phyloP scores from a whole-genome alignment of 1,140 invertebrate genomes.

The Grapholita molesta region DNA sequence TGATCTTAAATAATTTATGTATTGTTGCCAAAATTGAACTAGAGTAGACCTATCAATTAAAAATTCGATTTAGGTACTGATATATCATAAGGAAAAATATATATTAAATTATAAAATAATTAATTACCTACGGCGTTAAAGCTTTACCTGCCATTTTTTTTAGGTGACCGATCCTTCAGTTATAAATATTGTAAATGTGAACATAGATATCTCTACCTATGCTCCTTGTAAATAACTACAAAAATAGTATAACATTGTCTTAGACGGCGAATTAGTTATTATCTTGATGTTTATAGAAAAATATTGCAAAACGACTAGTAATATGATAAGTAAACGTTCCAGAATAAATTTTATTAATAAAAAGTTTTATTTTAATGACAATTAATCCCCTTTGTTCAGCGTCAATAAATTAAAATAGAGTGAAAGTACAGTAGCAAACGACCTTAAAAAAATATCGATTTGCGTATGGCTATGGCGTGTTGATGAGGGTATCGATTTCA shows the following conservation, averaged over 20 bases:
- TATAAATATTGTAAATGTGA: conserved; percentile 1
- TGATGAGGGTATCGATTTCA: too few relatives aligned
- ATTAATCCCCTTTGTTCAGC: background rate
- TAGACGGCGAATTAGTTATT: conserved; percentile 29
- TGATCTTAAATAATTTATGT: too few relatives aligned
- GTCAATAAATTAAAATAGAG: conserved; percentile 13
- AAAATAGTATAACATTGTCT: conserved; percentile 24
- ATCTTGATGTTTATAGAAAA: conserved; percentile 41
- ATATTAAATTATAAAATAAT: too few relatives aligned
- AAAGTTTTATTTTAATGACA: conserved; percentile 10
- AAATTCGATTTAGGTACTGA: too few relatives aligned
- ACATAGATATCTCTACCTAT: conserved; percentile 7
- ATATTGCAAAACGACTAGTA: conserved; percentile 33
- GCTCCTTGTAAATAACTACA: conserved; percentile 31
- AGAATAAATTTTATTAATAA: conserved; percentile 42
- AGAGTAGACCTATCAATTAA: too few relatives aligned
- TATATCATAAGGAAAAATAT: too few relatives aligned
- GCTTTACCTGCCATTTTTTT: background rate
- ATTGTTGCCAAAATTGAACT: too few relatives aligned
- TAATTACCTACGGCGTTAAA: too few relatives aligned
- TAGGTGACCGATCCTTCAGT: background rate
- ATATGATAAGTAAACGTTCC: conserved; percentile 36
- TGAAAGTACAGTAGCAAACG: too few relatives aligned
- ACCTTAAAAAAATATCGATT: too few relatives aligned
- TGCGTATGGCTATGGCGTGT: too few relatives aligned